Percentiles rank a stretch among this genome's conserved stretches.
Conservation (phyloP, 1,140 invertebrate genomes). For the Elysia chlorotica region DNA sequence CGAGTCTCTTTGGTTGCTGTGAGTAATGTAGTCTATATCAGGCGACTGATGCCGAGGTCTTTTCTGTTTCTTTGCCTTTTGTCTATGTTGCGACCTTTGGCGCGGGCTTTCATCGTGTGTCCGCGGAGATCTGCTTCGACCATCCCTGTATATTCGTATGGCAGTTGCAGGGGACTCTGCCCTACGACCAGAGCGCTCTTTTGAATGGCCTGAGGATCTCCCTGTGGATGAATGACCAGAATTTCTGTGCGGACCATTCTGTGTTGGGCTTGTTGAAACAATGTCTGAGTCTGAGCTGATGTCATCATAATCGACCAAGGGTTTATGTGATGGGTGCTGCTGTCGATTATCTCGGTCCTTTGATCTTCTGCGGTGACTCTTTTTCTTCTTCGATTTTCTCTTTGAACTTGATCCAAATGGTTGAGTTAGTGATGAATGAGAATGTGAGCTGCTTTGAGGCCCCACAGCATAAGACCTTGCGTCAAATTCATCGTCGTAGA, state of each 20-base stretch:
- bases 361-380: slow-evolving; percentile 33
- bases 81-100: slow-evolving; percentile 23
- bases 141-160: slow-evolving; percentile 43
- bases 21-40: slow-evolving; percentile 21
- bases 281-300: slow-evolving; percentile 45
- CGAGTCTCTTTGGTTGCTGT: too few relatives aligned
- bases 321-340: slow-evolving; percentile 35
- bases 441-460: slow-evolving; percentile 31
- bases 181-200: too few relatives aligned
- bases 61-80: slow-evolving; percentile 38
- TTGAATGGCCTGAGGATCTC: too few relatives aligned
- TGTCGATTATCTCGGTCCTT: slow-evolving; percentile 40
- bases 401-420: slow-evolving; percentile 3
- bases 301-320: slow-evolving; percentile 57
- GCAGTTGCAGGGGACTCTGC: slow-evolving; percentile 46
- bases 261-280: not conserved
- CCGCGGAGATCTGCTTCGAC: slow-evolving; percentile 45
- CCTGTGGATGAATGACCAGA: too few relatives aligned
- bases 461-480: slow-evolving; percentile 51
- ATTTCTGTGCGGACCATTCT: too few relatives aligned
- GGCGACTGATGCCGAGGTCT: slow-evolving; percentile 33
- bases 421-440: slow-evolving; percentile 14
- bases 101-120: slow-evolving; percentile 32
- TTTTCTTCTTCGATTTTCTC: slow-evolving; percentile 30
- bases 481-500: slow-evolving; percentile 45